Evolutionary conservation across 2,888 invertebrate species (phyloP).

Genomic region (Euproctis similis): DNA sequence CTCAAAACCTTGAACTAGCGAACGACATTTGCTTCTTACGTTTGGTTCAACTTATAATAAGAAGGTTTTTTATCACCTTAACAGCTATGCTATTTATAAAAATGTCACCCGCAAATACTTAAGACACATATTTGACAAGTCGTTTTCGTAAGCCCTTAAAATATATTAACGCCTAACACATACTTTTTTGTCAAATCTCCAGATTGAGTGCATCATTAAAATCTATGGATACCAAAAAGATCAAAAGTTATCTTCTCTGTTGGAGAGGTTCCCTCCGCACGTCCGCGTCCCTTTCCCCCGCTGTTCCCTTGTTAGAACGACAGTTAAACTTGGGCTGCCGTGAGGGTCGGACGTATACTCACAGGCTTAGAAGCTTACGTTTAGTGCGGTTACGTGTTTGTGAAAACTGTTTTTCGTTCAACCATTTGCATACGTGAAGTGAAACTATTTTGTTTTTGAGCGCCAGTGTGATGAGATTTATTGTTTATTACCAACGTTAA

Average conservation of each 20-base stretch:
- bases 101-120: constrained; percentile 66
- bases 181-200: constrained; percentile 65
- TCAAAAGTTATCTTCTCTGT: constrained; percentile 71
- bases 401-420: constrained; percentile 60
- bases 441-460: constrained; percentile 54
- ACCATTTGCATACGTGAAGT: constrained; percentile 64
- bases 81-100: constrained; percentile 65
- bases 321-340: constrained; percentile 57
- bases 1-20: too few species aligned
- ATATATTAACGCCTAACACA: constrained; percentile 72
- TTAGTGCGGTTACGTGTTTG: constrained; percentile 30
- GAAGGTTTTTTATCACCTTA: too few species aligned
- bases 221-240: constrained; percentile 70
- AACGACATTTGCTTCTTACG: too few species aligned
- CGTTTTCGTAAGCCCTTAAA: constrained; percentile 66
- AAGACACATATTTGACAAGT: constrained; percentile 62
- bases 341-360: constrained; percentile 35
- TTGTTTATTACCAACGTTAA: constrained; percentile 25
- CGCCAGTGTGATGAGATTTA: constrained; percentile 46
- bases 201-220: constrained; percentile 73
- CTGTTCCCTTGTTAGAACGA: constrained; percentile 39
- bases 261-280: constrained; percentile 51
- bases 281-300: constrained; percentile 48
- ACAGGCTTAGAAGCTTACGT: constrained; percentile 36
- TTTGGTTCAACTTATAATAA: too few species aligned